A percentile compares a stretch with the other conserved stretches of the same genome.
phyloP scores from a whole-genome alignment of 37 sponge, comb jelly and placozoan species.

The Agelas oroides region DNA sequence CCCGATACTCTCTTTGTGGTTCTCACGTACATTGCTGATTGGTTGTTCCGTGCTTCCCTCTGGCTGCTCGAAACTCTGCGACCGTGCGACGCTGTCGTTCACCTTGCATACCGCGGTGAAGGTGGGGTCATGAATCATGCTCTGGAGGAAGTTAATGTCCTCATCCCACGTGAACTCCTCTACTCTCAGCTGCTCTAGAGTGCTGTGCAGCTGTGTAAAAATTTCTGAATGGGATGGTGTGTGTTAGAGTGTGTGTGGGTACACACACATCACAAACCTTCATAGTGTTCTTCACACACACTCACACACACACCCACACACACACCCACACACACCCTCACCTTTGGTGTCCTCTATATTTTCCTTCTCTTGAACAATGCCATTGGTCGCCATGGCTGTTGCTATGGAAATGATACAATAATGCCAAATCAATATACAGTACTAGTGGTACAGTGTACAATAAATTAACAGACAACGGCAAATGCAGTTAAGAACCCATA shows the following conservation, averaged over 20 bases:
- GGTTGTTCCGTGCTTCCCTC: slow-evolving; percentile 12
- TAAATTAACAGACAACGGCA: too few relatives aligned
- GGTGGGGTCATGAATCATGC: slow-evolving; percentile 16
- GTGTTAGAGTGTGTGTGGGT: neutral
- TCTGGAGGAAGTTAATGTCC: slow-evolving; percentile 60
- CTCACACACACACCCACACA: too few relatives aligned
- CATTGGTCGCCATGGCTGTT: slow-evolving; percentile 33
- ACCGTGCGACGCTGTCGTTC: slow-evolving; percentile 62
- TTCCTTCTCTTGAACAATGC: slow-evolving; percentile 14
- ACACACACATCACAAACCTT: neutral
- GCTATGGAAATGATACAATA: too few relatives aligned
- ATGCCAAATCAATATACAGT: too few relatives aligned
- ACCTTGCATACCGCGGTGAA: slow-evolving; percentile 36
- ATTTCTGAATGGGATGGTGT: slow-evolving; percentile 8
- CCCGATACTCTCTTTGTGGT: neutral
- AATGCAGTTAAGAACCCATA: too few relatives aligned
- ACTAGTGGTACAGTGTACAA: too few relatives aligned
- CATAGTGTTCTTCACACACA: neutral
- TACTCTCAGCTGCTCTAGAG: slow-evolving; percentile 30
- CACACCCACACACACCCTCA: neutral
- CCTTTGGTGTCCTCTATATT: slow-evolving; percentile 15
- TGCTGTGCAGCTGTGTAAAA: slow-evolving; percentile 24
- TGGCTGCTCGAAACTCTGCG: slow-evolving; percentile 70
- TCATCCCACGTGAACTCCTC: slow-evolving; percentile 44
- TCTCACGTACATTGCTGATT: neutral